Conservation (phyloP, 2,113 vertebrate species). For the Bos taurus region ARS-UCD2.0 NC_037347.1:16118501-16119000, state of each 20-base stretch:
- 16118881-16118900: not conserved
- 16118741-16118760: not conserved
- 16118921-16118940: not conserved
- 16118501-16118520: not conserved
- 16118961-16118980: not conserved
- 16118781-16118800: not conserved
- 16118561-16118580: not conserved
- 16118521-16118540: not conserved
- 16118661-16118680: not conserved
- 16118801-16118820: not conserved
- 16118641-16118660: not conserved
- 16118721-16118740: not conserved
- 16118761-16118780: not conserved
- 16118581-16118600: not conserved
- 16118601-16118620: not conserved
- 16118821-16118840: not conserved
- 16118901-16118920: not conserved
- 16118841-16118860: not conserved
- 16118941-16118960: not conserved
- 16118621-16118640: not conserved
- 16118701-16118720: not conserved
- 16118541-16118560: not conserved
- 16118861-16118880: not conserved
- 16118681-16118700: not conserved
- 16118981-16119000: not conserved